Evolutionary conservation across 53 echinoderm and acorn worm genomes (phyloP).

Genomic region (Antedon mediterranea): DNA sequence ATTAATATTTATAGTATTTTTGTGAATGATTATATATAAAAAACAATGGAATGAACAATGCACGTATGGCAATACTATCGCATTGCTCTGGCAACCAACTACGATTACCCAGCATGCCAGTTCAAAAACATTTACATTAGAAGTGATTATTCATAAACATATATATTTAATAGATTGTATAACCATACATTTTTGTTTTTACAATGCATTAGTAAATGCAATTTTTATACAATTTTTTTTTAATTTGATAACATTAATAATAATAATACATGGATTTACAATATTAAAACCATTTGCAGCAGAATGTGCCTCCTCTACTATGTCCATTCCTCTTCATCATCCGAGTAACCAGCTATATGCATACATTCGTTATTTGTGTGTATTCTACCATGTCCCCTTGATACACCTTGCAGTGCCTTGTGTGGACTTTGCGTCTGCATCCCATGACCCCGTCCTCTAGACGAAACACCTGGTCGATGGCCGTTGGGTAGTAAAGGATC

Average conservation of each 20-base stretch:
- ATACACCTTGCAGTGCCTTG: neutral
- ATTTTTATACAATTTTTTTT: neutral
- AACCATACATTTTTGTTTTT: neutral
- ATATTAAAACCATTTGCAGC: neutral
- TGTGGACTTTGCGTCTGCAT: neutral
- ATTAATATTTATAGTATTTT: neutral
- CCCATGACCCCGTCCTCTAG: neutral
- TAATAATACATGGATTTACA: neutral
- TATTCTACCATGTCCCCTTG: neutral
- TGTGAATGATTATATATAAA: neutral
- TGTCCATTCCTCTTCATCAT: neutral
- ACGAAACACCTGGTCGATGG: neutral
- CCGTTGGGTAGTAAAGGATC: neutral
- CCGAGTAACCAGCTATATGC: neutral
- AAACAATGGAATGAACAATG: neutral
- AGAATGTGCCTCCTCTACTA: neutral
- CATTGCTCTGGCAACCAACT: neutral
- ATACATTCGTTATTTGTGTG: neutral
- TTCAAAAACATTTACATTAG: neutral
- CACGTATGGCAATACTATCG: neutral
- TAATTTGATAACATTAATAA: neutral
- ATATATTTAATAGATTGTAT: slow-evolving; percentile 1
- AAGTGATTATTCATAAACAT: neutral
- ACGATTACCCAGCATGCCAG: neutral
- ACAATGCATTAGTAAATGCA: neutral